Conservation (phyloP, 2,888 invertebrate species). For the Lypha dubia region DNA sequence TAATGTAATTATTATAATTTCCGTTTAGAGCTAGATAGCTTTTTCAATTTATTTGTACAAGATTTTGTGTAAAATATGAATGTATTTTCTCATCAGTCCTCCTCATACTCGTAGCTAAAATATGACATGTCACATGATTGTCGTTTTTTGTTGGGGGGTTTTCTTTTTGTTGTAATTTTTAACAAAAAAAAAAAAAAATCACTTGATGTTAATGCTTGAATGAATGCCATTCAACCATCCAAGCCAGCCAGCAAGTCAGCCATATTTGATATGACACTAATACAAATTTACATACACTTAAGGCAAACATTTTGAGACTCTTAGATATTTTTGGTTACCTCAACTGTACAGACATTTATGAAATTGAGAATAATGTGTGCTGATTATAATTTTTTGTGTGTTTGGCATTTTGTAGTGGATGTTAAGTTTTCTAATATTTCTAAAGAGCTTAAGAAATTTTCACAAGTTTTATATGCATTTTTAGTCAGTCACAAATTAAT, state of each 20-base stretch:
- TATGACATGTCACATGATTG: conserved; percentile 23
- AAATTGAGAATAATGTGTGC: conserved; percentile 29
- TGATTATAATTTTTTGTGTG: background rate
- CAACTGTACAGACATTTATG: background rate
- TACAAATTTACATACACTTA: conserved; percentile 58
- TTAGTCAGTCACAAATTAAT: background rate
- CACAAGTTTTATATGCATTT: background rate
- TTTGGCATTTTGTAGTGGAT: background rate
- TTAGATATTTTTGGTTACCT: conserved; percentile 38
- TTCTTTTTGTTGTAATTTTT: conserved; percentile 1
- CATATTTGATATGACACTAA: conserved; percentile 56
- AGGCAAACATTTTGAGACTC: conserved; percentile 49
- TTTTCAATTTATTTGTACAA: conserved; percentile 39
- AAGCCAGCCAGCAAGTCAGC: conserved; percentile 13
- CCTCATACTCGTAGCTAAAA: conserved; percentile 22
- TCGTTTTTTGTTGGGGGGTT: conserved; percentile 1
- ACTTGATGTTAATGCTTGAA: background rate
- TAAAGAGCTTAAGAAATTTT: background rate
- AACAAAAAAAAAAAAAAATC: too few relatives aligned
- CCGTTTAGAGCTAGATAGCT: conserved; percentile 59
- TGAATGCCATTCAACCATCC: background rate
- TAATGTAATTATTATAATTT: conserved; percentile 69
- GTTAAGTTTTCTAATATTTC: background rate
- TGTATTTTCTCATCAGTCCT: background rate
- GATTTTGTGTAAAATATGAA: conserved; percentile 28